These are phyloP conservation scores for Unio pictorum DNA, from an alignment of 2,888 invertebrate genomes.

Conservation along the genomic window DNA sequence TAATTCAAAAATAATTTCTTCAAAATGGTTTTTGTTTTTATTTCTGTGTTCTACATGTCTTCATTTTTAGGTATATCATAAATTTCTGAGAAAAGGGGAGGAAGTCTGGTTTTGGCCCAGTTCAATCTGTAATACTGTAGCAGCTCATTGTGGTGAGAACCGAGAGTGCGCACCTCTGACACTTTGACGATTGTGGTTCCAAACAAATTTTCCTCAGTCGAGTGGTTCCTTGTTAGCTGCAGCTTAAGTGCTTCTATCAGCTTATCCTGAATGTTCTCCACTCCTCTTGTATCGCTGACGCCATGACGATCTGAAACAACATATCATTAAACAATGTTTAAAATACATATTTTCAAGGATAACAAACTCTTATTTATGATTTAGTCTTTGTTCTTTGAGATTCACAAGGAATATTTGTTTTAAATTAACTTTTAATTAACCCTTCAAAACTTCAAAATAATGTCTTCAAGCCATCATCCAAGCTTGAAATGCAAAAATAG, in stretches of 20 bases:
- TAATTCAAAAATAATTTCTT: no score
- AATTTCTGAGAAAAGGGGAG: slow-evolving; percentile 95
- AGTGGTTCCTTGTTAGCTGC: slow-evolving; percentile 79
- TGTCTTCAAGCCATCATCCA: no score
- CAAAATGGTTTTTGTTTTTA: no score
- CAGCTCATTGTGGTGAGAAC: slow-evolving; percentile 83
- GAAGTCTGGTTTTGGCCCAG: slow-evolving; percentile 84
- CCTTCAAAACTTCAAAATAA: no score
- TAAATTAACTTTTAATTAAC: no score
- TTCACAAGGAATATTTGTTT: background rate
- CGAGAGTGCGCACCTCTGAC: slow-evolving; percentile 85
- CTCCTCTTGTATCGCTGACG: slow-evolving; percentile 84
- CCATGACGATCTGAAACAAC: slow-evolving; percentile 81
- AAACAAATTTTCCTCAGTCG: slow-evolving; percentile 77
- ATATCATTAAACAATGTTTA: background rate
- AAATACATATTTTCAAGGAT: background rate
- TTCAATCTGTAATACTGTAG: slow-evolving; percentile 88
- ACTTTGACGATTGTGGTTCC: slow-evolving; percentile 77
- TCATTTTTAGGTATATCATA: slow-evolving; percentile 83
- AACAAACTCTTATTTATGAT: background rate
- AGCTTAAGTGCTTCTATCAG: slow-evolving; percentile 90
- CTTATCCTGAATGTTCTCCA: slow-evolving; percentile 85
- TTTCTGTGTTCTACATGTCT: slow-evolving; percentile 15
- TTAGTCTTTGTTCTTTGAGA: background rate
- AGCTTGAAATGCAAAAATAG: no score